A percentile compares a stretch with the other conserved stretches of the same genome.
Conservation (phyloP, 2,113 vertebrate genomes). For the Corvus moneduloides region DNA sequence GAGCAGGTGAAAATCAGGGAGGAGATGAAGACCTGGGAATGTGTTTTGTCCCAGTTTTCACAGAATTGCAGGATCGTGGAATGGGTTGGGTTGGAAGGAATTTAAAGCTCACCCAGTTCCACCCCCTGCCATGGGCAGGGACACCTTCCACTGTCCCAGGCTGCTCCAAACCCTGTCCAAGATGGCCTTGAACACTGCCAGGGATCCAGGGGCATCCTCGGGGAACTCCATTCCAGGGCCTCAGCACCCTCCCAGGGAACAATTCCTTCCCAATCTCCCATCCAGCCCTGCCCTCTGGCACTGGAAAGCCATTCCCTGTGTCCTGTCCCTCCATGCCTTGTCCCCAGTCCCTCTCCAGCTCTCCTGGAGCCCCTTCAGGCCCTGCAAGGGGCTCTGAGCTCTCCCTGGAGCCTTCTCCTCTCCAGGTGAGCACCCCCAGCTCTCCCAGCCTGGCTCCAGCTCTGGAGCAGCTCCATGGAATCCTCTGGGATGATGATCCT, state of each 20-base stretch:
- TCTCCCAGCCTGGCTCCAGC: not conserved
- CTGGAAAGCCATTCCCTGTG: not conserved
- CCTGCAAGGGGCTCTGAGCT: not conserved
- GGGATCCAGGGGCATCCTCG: not conserved
- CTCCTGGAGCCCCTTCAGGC: not conserved
- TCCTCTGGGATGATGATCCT: not conserved
- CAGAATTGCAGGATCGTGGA: rapidly evolving
- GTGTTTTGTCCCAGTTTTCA: not conserved
- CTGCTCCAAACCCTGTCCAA: not conserved
- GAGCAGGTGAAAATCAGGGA: not conserved
- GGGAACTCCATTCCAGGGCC: not conserved
- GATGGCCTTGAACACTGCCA: not conserved
- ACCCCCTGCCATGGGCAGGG: not conserved
- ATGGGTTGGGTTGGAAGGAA: not conserved
- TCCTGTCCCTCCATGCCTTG: not conserved
- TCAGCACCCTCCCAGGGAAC: not conserved
- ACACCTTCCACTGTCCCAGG: rapidly evolving
- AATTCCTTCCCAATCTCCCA: not conserved
- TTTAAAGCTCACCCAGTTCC: not conserved
- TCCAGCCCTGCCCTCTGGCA: not conserved
- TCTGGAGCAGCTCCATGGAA: not conserved
- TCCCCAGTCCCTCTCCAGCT: not conserved
- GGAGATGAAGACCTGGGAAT: not conserved
- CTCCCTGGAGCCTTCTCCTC: rapidly evolving
- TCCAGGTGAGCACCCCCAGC: rapidly evolving